phyloP scores from a whole-genome alignment of 1,140 invertebrate genomes.

The Drosophila novamexicana region DNA sequence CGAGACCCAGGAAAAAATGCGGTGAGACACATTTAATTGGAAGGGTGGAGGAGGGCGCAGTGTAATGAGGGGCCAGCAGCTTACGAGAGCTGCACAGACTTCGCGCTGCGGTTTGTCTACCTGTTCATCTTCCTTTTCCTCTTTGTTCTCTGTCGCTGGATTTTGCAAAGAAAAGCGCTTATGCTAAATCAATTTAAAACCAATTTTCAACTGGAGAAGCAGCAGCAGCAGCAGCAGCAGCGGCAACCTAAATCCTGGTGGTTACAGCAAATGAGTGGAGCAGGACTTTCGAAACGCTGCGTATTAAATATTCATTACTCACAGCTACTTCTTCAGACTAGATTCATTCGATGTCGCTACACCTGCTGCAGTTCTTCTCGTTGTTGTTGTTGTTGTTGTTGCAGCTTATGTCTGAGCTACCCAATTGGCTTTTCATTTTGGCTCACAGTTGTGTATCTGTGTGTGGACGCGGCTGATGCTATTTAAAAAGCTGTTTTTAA shows the following conservation, averaged over 20 bases:
- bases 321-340: conserved; percentile 59
- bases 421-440: conserved; percentile 21
- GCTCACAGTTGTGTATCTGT: conserved; percentile 1
- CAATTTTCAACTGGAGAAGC: conserved; percentile 61
- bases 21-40: conserved; percentile 14
- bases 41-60: conserved; percentile 3
- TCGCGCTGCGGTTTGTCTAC: conserved; percentile 31
- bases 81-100: conserved; percentile 10
- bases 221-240: neutral
- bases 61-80: conserved; percentile 14
- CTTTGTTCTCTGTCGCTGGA: conserved; percentile 11
- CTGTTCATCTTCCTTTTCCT: neutral
- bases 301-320: conserved; percentile 81
- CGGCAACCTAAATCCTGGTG: conserved; percentile 37
- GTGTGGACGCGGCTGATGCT: conserved; percentile 16
- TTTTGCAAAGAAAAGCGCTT: conserved; percentile 46
- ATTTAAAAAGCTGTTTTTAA: conserved; percentile 75
- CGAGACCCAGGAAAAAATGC: neutral
- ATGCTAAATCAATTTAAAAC: conserved; percentile 83
- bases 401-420: conserved; percentile 26
- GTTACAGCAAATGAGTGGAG: conserved; percentile 66
- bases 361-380: conserved; percentile 11
- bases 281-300: conserved; percentile 43
- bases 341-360: conserved; percentile 36
- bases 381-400: conserved; percentile 5